phyloP scores from a whole-genome alignment of 2,113 vertebrate species.

The Melanotaenia duboulayi region DNA sequence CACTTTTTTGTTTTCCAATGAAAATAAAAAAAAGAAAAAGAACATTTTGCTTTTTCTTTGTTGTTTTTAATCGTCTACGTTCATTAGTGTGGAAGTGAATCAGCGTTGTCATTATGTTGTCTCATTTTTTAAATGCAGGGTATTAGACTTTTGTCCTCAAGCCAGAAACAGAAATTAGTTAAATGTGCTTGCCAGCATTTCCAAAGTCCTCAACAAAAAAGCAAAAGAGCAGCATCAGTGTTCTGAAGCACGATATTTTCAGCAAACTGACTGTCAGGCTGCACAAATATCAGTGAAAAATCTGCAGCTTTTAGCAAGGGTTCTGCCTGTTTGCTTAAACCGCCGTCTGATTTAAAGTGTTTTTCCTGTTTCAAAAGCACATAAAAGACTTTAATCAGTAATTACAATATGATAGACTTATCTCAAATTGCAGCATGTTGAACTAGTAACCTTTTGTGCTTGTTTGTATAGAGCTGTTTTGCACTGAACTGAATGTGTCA shows the following conservation, averaged over 20 bases:
- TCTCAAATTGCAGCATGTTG: background rate
- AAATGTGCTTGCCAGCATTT: background rate
- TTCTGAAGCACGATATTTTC: slow-evolving; percentile 4
- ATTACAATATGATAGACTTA: background rate
- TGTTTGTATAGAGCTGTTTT: background rate
- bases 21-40: no score
- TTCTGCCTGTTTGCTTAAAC: background rate
- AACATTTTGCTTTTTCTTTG: no score
- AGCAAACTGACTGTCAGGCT: background rate
- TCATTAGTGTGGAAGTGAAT: no score
- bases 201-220: background rate
- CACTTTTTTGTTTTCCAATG: background rate
- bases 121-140: background rate
- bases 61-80: no score
- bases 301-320: slow-evolving; percentile 12
- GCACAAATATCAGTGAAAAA: background rate
- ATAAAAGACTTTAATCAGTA: background rate
- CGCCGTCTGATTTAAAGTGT: background rate
- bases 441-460: slow-evolving; percentile 18
- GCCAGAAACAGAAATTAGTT: background rate
- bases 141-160: no score
- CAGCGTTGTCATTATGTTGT: background rate
- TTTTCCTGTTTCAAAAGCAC: slow-evolving; percentile 4
- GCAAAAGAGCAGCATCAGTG: background rate
- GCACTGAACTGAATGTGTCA: slow-evolving; percentile 21